These are phyloP conservation scores for Ranitomeya variabilis DNA, from an alignment of 2,113 vertebrate species.

Conservation along the genomic window DNA sequence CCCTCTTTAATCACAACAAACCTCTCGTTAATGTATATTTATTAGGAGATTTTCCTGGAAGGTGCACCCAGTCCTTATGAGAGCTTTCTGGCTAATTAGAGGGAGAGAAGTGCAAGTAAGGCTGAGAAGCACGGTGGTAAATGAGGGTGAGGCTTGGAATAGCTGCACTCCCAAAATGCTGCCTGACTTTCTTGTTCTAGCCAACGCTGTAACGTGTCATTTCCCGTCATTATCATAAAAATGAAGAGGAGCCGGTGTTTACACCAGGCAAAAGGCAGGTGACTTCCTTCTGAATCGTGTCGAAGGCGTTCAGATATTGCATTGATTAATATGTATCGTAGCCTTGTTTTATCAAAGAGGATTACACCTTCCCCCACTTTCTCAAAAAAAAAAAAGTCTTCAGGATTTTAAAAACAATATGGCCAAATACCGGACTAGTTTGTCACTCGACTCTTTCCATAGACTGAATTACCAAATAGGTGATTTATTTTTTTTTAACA, in stretches of 20 bases:
- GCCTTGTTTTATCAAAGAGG: not conserved
- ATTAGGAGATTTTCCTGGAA: not conserved
- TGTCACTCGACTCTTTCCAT: too few species aligned
- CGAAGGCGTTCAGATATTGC: not conserved
- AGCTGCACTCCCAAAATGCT: not conserved
- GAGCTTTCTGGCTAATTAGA: not conserved
- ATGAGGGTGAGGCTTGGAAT: not conserved
- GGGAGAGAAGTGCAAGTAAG: constrained; percentile 7
- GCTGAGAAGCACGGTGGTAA: not conserved
- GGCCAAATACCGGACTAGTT: too few species aligned
- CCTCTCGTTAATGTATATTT: not conserved
- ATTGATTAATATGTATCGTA: not conserved
- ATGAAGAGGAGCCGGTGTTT: not conserved
- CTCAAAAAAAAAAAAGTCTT: too few species aligned
- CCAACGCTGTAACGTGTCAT: not conserved
- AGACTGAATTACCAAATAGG: too few species aligned
- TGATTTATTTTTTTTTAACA: too few species aligned
- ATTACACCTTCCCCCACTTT: not conserved
- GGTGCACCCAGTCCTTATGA: not conserved
- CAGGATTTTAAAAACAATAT: too few species aligned
- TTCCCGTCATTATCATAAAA: not conserved
- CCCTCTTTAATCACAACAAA: not conserved
- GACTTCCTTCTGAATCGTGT: not conserved
- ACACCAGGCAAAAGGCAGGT: not conserved
- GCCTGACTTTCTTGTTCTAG: not conserved